phyloP scores from a whole-genome alignment of 2,888 invertebrate species.

The Stenolophus ochropezus region DNA sequence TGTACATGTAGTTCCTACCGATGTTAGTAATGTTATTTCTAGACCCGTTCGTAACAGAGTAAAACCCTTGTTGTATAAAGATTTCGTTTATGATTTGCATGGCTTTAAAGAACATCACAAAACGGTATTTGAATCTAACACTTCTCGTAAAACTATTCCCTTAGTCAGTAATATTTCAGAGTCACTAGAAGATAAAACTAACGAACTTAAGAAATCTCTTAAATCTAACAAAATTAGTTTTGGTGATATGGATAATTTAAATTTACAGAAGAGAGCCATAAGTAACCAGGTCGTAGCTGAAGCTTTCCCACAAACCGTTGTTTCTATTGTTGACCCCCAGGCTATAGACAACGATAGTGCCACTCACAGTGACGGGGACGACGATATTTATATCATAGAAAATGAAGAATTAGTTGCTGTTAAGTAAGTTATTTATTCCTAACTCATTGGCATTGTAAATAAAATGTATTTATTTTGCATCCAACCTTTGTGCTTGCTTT shows the following conservation, averaged over 20 bases:
- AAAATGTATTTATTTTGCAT: conserved; percentile 37
- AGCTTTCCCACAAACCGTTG: conserved; percentile 29
- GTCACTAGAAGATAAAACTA: conserved; percentile 57
- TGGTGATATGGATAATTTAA: conserved; percentile 50
- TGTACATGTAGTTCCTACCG: conserved; percentile 35
- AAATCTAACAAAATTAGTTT: conserved; percentile 40
- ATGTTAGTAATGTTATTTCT: conserved; percentile 64
- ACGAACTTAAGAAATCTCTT: conserved; percentile 25
- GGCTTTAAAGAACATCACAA: conserved; percentile 65
- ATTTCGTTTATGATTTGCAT: conserved; percentile 83
- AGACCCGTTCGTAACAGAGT: conserved; percentile 80
- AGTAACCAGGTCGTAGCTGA: conserved; percentile 21
- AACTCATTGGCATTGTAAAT: conserved; percentile 18
- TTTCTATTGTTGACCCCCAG: conserved; percentile 49
- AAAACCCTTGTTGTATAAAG: conserved; percentile 78
- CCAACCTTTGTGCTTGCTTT: conserved; percentile 9
- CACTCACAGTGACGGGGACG: conserved; percentile 43
- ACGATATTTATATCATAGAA: conserved; percentile 55
- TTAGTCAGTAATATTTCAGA: conserved; percentile 52
- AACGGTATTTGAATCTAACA: conserved; percentile 49
- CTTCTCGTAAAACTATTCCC: conserved; percentile 21
- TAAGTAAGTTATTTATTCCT: conserved; percentile 43
- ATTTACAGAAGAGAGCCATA: conserved; percentile 55
- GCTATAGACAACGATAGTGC: conserved; percentile 9
- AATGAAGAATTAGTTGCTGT: conserved; percentile 57